Percentiles rank a stretch among this genome's conserved stretches.
Conservation (phyloP, 2,113 vertebrate genomes). For the Condylura cristata region DNA sequence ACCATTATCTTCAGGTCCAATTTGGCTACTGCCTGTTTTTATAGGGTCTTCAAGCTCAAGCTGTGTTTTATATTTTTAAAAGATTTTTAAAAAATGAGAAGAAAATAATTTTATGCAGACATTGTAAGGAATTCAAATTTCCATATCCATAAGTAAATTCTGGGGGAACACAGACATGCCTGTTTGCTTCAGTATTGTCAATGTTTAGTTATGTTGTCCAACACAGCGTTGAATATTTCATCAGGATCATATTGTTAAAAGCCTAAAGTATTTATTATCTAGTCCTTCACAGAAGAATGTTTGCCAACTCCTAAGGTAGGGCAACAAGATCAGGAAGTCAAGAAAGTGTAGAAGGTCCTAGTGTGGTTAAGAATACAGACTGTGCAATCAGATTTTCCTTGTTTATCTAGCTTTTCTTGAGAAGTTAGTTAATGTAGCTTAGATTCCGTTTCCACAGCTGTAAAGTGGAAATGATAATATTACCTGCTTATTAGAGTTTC, state of each 20-base stretch:
- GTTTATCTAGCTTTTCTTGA: neutral
- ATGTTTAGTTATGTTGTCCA: neutral
- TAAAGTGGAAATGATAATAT: conserved; percentile 3
- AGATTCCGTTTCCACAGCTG: neutral
- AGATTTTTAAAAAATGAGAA: neutral
- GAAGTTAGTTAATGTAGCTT: conserved; percentile 1
- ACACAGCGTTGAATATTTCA: neutral
- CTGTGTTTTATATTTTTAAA: neutral
- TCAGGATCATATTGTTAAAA: neutral
- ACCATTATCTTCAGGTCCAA: neutral
- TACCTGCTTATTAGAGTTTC: neutral
- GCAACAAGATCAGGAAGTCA: neutral
- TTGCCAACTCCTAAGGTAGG: neutral
- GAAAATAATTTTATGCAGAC: neutral
- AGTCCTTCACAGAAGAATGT: neutral
- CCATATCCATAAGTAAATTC: neutral
- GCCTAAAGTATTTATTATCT: neutral
- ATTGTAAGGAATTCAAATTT: neutral
- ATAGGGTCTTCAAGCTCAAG: neutral
- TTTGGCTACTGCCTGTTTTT: neutral
- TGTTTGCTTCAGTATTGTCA: neutral
- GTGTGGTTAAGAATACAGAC: neutral
- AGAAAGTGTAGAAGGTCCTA: neutral
- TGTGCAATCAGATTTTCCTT: neutral
- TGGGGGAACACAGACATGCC: neutral